Conservation (phyloP, 2,888 invertebrate genomes). For the Ophion costatus region DNA sequence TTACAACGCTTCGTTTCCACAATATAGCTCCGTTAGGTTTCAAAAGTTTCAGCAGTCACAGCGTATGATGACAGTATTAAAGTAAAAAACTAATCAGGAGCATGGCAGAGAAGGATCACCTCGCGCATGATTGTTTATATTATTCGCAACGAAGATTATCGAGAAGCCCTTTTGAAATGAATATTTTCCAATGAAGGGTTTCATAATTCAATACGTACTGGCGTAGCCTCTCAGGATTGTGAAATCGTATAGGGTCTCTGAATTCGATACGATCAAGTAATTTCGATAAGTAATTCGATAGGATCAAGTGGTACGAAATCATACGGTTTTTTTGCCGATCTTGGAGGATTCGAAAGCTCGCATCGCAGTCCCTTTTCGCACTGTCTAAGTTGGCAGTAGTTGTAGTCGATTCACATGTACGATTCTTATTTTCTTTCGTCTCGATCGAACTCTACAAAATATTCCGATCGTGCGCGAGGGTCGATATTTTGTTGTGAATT, state of each 20-base stretch:
- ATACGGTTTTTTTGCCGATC: slow-evolving; percentile 22
- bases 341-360: slow-evolving; percentile 39
- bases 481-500: slow-evolving; percentile 24
- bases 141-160: slow-evolving; percentile 47
- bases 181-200: neutral
- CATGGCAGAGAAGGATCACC: slow-evolving; percentile 53
- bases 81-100: slow-evolving; percentile 78
- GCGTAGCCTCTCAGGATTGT: slow-evolving; percentile 5
- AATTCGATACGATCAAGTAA: neutral
- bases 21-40: slow-evolving; percentile 75
- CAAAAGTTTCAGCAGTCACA: slow-evolving; percentile 75
- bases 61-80: slow-evolving; percentile 77
- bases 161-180: slow-evolving; percentile 30
- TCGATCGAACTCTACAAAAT: slow-evolving; percentile 24
- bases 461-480: slow-evolving; percentile 41
- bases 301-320: slow-evolving; percentile 27
- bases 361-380: slow-evolving; percentile 37
- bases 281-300: neutral
- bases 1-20: slow-evolving; percentile 80
- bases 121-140: slow-evolving; percentile 59
- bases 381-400: slow-evolving; percentile 72
- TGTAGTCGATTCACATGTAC: slow-evolving; percentile 63
- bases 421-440: neutral
- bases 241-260: slow-evolving; percentile 11
- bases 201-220: neutral